A percentile compares a stretch with the other conserved stretches of the same genome.
phyloP scores from a whole-genome alignment of 2,797 vertebrate genomes.

The Macroramphosus scolopax region DNA sequence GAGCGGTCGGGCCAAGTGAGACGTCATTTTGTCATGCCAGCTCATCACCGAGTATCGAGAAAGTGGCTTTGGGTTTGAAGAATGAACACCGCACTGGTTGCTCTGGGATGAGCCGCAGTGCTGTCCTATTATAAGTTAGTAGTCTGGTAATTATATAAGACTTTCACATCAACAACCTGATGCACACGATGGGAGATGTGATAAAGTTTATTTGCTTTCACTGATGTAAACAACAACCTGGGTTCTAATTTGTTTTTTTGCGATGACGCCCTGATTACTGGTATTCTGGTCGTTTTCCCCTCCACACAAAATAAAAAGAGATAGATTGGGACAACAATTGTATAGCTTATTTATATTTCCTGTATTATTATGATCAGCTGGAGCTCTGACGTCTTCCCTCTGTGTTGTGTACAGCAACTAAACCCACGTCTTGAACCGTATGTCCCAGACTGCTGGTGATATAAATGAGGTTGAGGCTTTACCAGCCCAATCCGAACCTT shows the following conservation, averaged over 20 bases:
- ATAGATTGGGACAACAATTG: no score
- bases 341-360: no score
- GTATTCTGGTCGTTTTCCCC: slow-evolving; percentile 18
- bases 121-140: slow-evolving; percentile 54
- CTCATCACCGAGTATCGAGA: slow-evolving; percentile 45
- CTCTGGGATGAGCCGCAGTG: slow-evolving; percentile 47
- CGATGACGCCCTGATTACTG: slow-evolving; percentile 17
- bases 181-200: no score
- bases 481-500: slow-evolving; percentile 24
- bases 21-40: slow-evolving; percentile 48
- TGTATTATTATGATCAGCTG: no score
- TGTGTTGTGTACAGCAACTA: no score
- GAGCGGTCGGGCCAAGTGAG: slow-evolving; percentile 44
- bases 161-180: slow-evolving; percentile 42
- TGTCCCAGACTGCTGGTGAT: slow-evolving; percentile 11
- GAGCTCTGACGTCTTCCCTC: no score
- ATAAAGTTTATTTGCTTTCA: no score
- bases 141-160: slow-evolving; percentile 38
- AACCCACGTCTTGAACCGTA: slow-evolving; percentile 8
- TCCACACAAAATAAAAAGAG: no score
- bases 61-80: slow-evolving; percentile 46
- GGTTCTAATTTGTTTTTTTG: slow-evolving; percentile 5
- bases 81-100: slow-evolving; percentile 50
- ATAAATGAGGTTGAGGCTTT: slow-evolving; percentile 16
- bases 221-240: slow-evolving; percentile 22